Conservation (phyloP, 2,797 vertebrate genomes). For the Mormyrus hasselquistii region DNA sequence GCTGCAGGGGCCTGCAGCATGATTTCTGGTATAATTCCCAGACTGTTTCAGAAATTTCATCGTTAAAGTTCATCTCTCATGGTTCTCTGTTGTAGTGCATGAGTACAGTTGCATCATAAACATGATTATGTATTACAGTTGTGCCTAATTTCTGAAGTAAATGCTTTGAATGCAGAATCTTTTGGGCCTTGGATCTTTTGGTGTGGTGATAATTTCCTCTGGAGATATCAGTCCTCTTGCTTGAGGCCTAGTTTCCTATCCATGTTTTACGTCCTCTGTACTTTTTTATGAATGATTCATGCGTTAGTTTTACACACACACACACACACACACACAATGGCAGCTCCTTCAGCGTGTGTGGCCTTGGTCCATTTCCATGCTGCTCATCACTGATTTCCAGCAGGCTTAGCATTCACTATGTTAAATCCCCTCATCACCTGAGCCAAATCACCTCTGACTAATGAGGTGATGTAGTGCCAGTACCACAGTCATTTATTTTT, state of each 20-base stretch:
- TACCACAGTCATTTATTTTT: background rate
- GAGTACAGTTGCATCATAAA: background rate
- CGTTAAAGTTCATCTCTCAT: background rate
- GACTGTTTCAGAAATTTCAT: background rate
- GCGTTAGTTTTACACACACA: background rate
- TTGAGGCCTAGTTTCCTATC: background rate
- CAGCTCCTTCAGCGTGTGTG: background rate
- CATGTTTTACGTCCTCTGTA: background rate
- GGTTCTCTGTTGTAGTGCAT: background rate
- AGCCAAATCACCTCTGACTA: slow-evolving; percentile 11
- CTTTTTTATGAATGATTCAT: background rate
- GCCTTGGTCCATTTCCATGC: background rate
- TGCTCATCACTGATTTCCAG: background rate
- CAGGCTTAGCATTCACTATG: slow-evolving; percentile 3
- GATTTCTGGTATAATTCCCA: background rate
- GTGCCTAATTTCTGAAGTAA: background rate
- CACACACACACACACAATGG: background rate
- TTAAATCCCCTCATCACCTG: slow-evolving; percentile 15
- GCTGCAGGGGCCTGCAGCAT: background rate
- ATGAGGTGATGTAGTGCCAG: slow-evolving; percentile 3
- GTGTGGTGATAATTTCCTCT: background rate
- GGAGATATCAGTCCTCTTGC: background rate
- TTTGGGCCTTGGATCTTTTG: background rate
- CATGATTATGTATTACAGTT: background rate
- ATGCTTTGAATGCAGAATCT: background rate